A percentile compares a stretch with the other conserved stretches of the same genome.
These are phyloP conservation scores for Platichthys flesus DNA, from an alignment of 2,113 vertebrate species.

Conservation along the genomic window DNA sequence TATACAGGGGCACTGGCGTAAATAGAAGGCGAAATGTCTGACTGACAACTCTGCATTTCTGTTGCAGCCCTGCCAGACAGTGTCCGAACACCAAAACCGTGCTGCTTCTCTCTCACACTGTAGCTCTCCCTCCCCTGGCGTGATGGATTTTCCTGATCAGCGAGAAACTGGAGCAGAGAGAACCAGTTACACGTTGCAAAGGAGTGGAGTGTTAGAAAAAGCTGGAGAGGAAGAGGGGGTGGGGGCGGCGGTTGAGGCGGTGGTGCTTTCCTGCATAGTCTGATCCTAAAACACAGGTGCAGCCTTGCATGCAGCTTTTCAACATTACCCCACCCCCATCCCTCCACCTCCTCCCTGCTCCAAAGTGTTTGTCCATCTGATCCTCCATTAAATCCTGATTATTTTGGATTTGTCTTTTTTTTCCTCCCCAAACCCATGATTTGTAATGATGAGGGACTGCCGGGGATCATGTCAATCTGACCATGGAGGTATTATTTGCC, in stretches of 20 bases:
- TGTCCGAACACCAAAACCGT: background rate
- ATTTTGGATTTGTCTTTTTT: slow-evolving; percentile 70
- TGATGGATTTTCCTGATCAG: slow-evolving; percentile 51
- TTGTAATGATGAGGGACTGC: slow-evolving; percentile 22
- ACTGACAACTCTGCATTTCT: background rate
- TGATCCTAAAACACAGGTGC: slow-evolving; percentile 81
- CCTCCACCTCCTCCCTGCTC: slow-evolving; percentile 18
- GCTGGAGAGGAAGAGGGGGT: slow-evolving; percentile 12
- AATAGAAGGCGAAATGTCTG: slow-evolving; percentile 24
- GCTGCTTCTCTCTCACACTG: slow-evolving; percentile 20
- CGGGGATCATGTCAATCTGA: slow-evolving; percentile 14
- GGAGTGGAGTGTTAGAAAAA: slow-evolving; percentile 45
- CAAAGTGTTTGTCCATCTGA: slow-evolving; percentile 69
- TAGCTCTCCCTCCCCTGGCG: slow-evolving; percentile 19
- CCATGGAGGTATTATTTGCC: background rate
- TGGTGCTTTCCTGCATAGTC: slow-evolving; percentile 68
- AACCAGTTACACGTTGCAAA: slow-evolving; percentile 29
- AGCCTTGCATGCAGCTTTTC: slow-evolving; percentile 40
- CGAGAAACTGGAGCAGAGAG: slow-evolving; percentile 61
- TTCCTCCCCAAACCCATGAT: slow-evolving; percentile 44
- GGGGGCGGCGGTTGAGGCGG: background rate
- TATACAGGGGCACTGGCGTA: background rate
- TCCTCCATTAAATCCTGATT: slow-evolving; percentile 73
- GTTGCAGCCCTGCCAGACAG: background rate
- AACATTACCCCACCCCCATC: slow-evolving; percentile 29